A percentile compares a stretch with the other conserved stretches of the same genome.
phyloP scores from a whole-genome alignment of 2,888 invertebrate species.

The Bimastos eiseni region DNA sequence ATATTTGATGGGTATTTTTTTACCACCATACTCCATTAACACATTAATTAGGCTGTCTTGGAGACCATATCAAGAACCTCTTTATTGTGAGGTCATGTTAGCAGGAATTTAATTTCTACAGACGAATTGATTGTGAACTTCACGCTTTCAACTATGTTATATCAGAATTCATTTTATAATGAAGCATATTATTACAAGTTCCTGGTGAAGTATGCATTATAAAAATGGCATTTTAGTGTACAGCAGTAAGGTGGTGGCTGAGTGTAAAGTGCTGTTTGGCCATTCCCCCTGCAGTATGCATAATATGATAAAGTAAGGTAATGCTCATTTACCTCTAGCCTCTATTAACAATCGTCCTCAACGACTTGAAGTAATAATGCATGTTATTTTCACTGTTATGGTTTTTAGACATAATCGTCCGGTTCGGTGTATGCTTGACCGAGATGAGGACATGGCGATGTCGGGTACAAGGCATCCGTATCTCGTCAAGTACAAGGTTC shows the following conservation, averaged over 20 bases:
- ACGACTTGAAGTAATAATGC: background rate
- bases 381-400: background rate
- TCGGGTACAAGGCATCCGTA: conserved; percentile 90
- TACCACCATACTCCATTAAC: background rate
- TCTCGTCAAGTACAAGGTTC: conserved; percentile 78
- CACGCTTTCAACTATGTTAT: background rate
- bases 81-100: background rate
- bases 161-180: background rate
- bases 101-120: background rate
- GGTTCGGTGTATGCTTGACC: conserved; percentile 83
- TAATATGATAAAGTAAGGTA: too few relatives aligned
- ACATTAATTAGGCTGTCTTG: background rate
- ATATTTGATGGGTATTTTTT: background rate
- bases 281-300: too few relatives aligned
- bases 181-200: background rate
- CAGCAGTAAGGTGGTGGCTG: too few relatives aligned
- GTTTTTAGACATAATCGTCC: conserved; percentile 28
- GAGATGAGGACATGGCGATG: conserved; percentile 90
- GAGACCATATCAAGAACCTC: background rate
- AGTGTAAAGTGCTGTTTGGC: too few relatives aligned
- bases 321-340: too few relatives aligned
- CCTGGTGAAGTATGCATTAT: background rate
- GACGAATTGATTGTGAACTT: background rate
- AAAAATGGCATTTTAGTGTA: too few relatives aligned
- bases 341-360: too few relatives aligned